Conservation (phyloP, 1,140 invertebrate genomes). For the Artemia franciscana region DNA sequence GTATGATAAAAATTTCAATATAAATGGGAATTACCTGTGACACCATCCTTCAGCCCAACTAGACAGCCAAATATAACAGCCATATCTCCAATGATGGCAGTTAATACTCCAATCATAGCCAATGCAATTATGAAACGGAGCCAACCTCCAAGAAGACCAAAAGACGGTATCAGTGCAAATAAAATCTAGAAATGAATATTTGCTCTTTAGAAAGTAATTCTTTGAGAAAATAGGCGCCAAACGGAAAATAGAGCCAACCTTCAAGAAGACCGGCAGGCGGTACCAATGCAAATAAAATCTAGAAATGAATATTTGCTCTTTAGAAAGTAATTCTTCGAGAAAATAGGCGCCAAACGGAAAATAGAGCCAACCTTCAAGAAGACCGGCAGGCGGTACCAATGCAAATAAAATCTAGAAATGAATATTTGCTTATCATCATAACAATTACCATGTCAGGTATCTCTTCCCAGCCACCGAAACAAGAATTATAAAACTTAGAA, state of each 20-base stretch:
- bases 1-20: not conserved
- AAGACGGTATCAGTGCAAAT: no score
- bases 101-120: conserved; percentile 30
- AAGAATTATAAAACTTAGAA: not conserved
- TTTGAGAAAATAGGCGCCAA: no score
- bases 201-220: no score
- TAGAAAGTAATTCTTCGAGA: no score
- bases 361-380: conserved; percentile 33
- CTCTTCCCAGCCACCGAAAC: not conserved
- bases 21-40: conserved; percentile 24
- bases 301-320: no score
- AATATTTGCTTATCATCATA: conserved; percentile 1
- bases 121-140: conserved; percentile 32
- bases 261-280: conserved; percentile 27
- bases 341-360: no score
- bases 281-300: no score
- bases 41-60: conserved; percentile 28
- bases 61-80: conserved; percentile 37
- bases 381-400: conserved; percentile 29
- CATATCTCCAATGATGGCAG: conserved; percentile 35
- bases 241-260: no score
- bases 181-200: no score
- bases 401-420: conserved; percentile 30
- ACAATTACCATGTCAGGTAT: not conserved
- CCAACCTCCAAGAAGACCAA: no score